phyloP scores from a whole-genome alignment of 2,888 invertebrate species.

The Nipponacmea schrenckii region DNA sequence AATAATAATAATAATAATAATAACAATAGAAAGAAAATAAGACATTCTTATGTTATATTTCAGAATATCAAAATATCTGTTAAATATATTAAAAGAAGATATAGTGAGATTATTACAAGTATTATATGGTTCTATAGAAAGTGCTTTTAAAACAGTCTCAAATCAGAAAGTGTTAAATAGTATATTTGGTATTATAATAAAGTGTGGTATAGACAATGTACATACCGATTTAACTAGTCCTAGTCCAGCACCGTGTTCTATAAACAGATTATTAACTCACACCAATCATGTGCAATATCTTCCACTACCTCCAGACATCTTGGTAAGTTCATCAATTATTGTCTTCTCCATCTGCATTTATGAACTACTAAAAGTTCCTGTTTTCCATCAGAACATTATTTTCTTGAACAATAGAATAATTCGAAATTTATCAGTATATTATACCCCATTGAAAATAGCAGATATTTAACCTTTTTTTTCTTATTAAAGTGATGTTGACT shows the following conservation, averaged over 20 bases:
- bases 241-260: slow-evolving; percentile 9
- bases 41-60: slow-evolving; percentile 13
- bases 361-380: not conserved
- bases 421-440: no score
- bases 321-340: slow-evolving; percentile 24
- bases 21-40: no score
- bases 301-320: slow-evolving; percentile 32
- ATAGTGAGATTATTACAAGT: slow-evolving; percentile 50
- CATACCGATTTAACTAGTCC: not conserved
- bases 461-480: no score
- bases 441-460: no score
- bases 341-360: not conserved
- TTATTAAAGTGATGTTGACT: no score
- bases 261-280: slow-evolving; percentile 23
- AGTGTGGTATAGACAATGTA: not conserved
- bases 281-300: slow-evolving; percentile 34
- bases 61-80: slow-evolving; percentile 42
- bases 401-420: no score
- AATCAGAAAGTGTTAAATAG: slow-evolving; percentile 75
- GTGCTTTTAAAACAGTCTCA: slow-evolving; percentile 71
- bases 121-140: slow-evolving; percentile 57
- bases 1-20: no score
- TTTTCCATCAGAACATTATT: not conserved
- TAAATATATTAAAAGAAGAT: slow-evolving; percentile 43
- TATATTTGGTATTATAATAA: slow-evolving; percentile 70